These are phyloP conservation scores for Lysandra coridon DNA, from an alignment of 2,888 invertebrate species.

Conservation along the genomic window DNA sequence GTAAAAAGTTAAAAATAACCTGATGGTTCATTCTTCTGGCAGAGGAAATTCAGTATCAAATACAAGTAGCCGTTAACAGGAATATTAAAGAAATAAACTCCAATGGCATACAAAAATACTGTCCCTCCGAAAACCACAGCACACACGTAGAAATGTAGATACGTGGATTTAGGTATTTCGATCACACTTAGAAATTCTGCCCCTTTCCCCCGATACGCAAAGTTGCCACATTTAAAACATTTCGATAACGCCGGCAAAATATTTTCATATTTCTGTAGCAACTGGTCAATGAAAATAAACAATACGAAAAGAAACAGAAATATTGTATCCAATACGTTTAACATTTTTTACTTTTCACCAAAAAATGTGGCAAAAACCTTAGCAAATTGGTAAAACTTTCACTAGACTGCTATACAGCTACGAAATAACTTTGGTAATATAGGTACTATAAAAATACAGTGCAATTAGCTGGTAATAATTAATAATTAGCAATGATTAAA, in stretches of 20 bases:
- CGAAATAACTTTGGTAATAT: not conserved
- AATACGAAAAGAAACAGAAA: constrained; percentile 67
- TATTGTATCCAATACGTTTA: constrained; percentile 69
- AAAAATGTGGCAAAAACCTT: not conserved
- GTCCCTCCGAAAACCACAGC: constrained; percentile 80
- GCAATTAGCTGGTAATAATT: not conserved
- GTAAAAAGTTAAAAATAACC: constrained; percentile 57
- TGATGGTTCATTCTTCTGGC: constrained; percentile 67
- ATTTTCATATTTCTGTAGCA: constrained; percentile 84
- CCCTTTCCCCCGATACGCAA: constrained; percentile 78
- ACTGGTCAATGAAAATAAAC: constrained; percentile 78
- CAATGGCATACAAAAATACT: constrained; percentile 70
- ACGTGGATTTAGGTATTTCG: constrained; percentile 90
- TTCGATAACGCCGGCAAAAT: constrained; percentile 83
- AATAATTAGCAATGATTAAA: not conserved
- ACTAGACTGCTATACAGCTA: not conserved
- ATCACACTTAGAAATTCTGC: constrained; percentile 69
- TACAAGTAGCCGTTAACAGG: constrained; percentile 73
- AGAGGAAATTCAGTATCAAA: constrained; percentile 68
- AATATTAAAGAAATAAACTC: constrained; percentile 72
- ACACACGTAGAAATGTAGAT: constrained; percentile 89
- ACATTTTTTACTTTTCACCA: constrained; percentile 45
- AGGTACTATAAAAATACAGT: constrained; percentile 26
- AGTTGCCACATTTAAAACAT: constrained; percentile 87
- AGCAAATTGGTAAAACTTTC: not conserved